Evolutionary conservation across 2,113 vertebrate species (phyloP).

Genomic region (Cariama cristata): DNA sequence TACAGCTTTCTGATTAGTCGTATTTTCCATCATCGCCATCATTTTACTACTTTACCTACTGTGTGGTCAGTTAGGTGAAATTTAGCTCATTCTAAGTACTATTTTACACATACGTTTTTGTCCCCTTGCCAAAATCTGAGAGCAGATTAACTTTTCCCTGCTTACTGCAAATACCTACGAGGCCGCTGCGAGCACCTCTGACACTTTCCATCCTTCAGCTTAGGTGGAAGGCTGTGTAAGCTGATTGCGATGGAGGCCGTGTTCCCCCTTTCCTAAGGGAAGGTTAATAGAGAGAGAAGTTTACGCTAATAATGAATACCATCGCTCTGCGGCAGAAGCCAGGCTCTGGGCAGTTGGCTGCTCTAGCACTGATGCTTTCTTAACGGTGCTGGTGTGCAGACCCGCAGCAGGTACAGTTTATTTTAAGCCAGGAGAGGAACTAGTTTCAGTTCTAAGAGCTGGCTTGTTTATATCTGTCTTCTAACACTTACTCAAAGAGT

Average conservation of each 20-base stretch:
- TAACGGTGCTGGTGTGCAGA: background rate
- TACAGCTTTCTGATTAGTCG: constrained; percentile 15
- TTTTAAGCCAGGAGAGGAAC: background rate
- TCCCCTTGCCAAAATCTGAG: constrained; percentile 13
- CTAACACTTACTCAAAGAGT: background rate
- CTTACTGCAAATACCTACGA: background rate
- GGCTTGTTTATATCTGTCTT: background rate
- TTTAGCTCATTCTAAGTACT: background rate
- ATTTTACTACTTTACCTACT: background rate
- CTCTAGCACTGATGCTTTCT: background rate
- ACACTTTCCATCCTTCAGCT: constrained; percentile 6
- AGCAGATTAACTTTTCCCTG: constrained; percentile 26
- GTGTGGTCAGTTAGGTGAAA: constrained; percentile 6
- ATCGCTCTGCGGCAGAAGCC: background rate
- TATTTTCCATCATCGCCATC: constrained; percentile 13
- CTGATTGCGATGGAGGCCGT: background rate
- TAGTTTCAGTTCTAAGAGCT: background rate
- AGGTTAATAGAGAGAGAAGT: constrained; percentile 39
- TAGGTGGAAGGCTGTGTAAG: background rate
- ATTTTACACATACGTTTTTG: background rate
- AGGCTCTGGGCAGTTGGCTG: background rate
- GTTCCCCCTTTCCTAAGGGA: constrained; percentile 44
- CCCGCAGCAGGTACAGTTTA: background rate
- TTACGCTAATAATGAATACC: background rate
- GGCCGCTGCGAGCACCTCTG: background rate